A percentile compares a stretch with the other conserved stretches of the same genome.
Conservation (phyloP, 2,888 invertebrate species). For the Hipparchia sbordonii region DNA sequence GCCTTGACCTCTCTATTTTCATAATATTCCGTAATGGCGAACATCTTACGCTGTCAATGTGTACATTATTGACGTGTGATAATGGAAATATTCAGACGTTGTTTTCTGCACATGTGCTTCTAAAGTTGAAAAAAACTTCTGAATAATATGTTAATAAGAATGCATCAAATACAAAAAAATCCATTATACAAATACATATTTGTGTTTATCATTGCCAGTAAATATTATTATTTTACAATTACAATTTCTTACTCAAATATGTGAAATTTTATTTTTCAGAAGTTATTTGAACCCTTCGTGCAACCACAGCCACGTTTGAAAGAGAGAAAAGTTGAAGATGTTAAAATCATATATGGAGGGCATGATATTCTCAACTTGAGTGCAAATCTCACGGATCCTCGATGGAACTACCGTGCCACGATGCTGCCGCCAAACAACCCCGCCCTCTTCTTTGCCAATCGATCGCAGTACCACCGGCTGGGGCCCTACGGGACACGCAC, state of each 20-base stretch:
- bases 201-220: too few species aligned
- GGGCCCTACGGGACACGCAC: slow-evolving; percentile 80
- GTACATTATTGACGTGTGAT: slow-evolving; percentile 63
- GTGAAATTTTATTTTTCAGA: slow-evolving; percentile 57
- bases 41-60: slow-evolving; percentile 74
- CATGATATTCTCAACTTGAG: slow-evolving; percentile 84
- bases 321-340: slow-evolving; percentile 63
- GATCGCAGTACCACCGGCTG: slow-evolving; percentile 84
- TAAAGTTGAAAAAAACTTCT: background rate
- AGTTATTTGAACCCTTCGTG: slow-evolving; percentile 72
- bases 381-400: slow-evolving; percentile 77
- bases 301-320: slow-evolving; percentile 74
- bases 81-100: slow-evolving; percentile 59
- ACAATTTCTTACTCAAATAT: background rate
- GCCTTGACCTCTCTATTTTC: slow-evolving; percentile 83
- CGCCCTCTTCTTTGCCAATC: slow-evolving; percentile 83
- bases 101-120: background rate
- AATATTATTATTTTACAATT: background rate
- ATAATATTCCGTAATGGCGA: slow-evolving; percentile 83
- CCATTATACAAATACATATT: background rate
- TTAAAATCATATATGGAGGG: slow-evolving; percentile 76
- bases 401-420: slow-evolving; percentile 82
- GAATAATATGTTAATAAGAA: background rate
- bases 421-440: slow-evolving; percentile 82
- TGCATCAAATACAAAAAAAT: background rate